phyloP scores from a whole-genome alignment of 2,797 vertebrate genomes.

The Lemur catta region DNA sequence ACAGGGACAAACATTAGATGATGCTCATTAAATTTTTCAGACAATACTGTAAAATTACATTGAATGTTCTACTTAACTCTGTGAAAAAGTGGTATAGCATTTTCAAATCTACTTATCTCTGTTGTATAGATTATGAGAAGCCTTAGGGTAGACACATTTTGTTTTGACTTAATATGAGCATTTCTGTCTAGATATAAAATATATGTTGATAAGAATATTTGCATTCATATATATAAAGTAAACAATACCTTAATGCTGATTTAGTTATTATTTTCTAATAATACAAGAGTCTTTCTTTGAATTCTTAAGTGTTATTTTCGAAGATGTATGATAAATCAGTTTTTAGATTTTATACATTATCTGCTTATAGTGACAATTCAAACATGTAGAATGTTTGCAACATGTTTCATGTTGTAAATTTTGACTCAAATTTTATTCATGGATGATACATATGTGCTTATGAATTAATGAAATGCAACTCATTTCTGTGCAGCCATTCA shows the following conservation, averaged over 20 bases:
- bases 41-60: background rate
- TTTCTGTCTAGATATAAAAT: background rate
- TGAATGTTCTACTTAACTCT: background rate
- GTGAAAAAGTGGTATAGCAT: background rate
- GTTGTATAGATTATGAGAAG: background rate
- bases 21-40: conserved; percentile 48
- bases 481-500: background rate
- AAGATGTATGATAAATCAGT: background rate
- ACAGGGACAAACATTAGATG: conserved; percentile 21
- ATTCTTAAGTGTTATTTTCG: background rate
- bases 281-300: background rate
- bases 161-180: background rate
- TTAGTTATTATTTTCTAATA: background rate
- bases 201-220: background rate
- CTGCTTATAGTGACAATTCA: background rate
- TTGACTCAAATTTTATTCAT: background rate
- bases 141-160: background rate
- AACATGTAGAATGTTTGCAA: background rate
- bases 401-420: background rate
- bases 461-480: background rate
- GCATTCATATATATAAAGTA: background rate
- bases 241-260: background rate
- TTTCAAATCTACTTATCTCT: background rate
- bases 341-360: background rate
- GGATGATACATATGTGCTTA: background rate